Evolutionary conservation across 2,888 invertebrate species (phyloP), one percentile per base, ranked within the genome.

Genomic region (Tinea pellionella): DNA sequence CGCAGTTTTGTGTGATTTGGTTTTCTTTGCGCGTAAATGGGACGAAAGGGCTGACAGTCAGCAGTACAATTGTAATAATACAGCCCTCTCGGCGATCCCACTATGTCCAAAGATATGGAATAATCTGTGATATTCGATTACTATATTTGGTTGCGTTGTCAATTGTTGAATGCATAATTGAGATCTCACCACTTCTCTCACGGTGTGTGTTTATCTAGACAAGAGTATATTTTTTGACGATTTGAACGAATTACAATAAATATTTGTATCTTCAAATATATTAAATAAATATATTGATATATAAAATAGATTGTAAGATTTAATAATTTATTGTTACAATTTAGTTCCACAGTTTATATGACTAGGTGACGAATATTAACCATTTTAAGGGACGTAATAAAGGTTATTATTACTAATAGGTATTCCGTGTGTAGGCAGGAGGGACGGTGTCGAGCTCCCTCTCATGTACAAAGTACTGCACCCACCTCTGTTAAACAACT

Each of bases 211-310:
- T 77, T 68, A 73, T 74, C 74, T 80, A 83, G 78, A 86, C 85
- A 80, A 86, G 82, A 83, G 82, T 88, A 88, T 88, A 88, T 88
- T 88, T 88, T 88, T 88, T 87, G 87, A 88, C 85, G 80, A 83
- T 81, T 82, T 85, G 85, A 84, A 78, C 78, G 81, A 80, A 81
- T 83, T 82, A 77, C 83, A 58, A 78, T 68, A 74, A 74, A 78
- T 75, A 74, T 79, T 80, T 83, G 84, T 83, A 80, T 79, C 80
- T 74, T 77, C 76, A 77, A 76, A 80, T 78, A 75, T 79, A 78
- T 75, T 83, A 84, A 82, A 78, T 85, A 79, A 78, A 80, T 80
- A 73, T 63, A 63, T 63, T 57, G 47, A 72, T 83, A 83, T 79
- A 78, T 19, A 61, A 60, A 61, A 82, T 87, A 87, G 87, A 47